A percentile compares a stretch with the other conserved stretches of the same genome.
phyloP scores from a whole-genome alignment of 2,113 vertebrate species.

The Nycticorax nycticorax region DNA sequence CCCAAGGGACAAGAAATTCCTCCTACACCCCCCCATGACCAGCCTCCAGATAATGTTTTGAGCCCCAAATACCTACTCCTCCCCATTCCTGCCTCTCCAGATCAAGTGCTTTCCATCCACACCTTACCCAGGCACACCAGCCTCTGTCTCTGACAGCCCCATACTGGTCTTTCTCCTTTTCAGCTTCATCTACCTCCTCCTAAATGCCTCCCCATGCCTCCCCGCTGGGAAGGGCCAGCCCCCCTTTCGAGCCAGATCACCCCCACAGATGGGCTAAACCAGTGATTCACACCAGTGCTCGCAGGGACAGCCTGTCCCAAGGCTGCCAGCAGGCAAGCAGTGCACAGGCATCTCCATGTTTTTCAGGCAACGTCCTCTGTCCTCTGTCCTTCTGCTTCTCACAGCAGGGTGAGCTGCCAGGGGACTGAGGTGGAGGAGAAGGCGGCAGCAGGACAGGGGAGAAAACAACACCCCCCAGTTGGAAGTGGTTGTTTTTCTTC shows the following conservation, averaged over 20 bases:
- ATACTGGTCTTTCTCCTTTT: not conserved
- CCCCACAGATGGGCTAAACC: not conserved
- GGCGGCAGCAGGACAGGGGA: not conserved
- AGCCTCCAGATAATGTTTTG: not conserved
- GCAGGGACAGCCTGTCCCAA: not conserved
- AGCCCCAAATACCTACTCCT: not conserved
- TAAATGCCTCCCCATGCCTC: not conserved
- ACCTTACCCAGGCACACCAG: not conserved
- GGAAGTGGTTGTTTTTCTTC: not conserved
- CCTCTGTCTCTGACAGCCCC: not conserved
- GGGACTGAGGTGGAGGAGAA: not conserved
- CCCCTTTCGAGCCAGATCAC: fast-evolving
- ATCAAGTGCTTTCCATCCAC: not conserved
- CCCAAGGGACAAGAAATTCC: not conserved
- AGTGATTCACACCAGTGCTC: not conserved
- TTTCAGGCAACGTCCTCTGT: fast-evolving
- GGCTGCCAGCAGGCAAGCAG: not conserved
- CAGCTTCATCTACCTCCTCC: not conserved
- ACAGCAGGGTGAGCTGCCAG: not conserved
- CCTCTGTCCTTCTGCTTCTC: not conserved
- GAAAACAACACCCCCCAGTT: not conserved
- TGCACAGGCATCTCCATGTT: not conserved
- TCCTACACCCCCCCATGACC: not conserved
- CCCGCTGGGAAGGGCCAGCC: not conserved
- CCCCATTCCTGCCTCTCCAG: not conserved